phyloP scores from a whole-genome alignment of 2,888 invertebrate genomes.

The Hypercompe scribonia region DNA sequence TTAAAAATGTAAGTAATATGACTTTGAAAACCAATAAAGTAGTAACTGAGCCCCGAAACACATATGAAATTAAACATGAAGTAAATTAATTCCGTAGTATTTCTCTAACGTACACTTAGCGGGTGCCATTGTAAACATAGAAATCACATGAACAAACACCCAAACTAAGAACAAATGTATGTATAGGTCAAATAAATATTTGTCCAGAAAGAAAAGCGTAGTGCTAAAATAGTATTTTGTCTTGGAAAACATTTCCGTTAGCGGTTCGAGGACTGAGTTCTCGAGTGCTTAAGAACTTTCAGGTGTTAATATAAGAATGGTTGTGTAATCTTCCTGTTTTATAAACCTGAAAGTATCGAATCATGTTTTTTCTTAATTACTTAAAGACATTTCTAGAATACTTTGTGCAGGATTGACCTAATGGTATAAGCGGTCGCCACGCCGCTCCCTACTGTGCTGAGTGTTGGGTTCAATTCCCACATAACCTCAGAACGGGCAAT shows the following conservation, averaged over 20 bases:
- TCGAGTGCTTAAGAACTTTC: background rate
- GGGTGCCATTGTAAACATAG: background rate
- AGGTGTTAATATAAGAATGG: background rate
- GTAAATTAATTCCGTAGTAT: background rate
- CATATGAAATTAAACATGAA: background rate
- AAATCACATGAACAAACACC: conserved; percentile 16
- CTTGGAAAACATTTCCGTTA: background rate
- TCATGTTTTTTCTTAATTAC: too few relatives aligned
- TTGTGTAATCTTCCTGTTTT: background rate
- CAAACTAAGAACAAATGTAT: conserved; percentile 15
- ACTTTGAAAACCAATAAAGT: too few relatives aligned
- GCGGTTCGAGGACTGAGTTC: background rate
- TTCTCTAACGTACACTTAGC: background rate
- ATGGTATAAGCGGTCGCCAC: too few relatives aligned
- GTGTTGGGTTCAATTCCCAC: too few relatives aligned
- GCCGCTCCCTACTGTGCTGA: too few relatives aligned
- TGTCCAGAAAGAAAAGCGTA: conserved; percentile 1
- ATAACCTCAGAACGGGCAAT: too few relatives aligned
- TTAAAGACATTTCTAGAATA: too few relatives aligned
- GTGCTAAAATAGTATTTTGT: background rate
- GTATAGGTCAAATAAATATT: conserved; percentile 10
- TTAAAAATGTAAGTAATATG: too few relatives aligned
- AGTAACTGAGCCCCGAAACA: background rate
- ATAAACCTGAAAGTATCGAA: background rate
- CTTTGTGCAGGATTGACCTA: too few relatives aligned